Base-by-base conservation (phyloP, 2,113 vertebrate species). In the Stigmatopora argus region DNA sequence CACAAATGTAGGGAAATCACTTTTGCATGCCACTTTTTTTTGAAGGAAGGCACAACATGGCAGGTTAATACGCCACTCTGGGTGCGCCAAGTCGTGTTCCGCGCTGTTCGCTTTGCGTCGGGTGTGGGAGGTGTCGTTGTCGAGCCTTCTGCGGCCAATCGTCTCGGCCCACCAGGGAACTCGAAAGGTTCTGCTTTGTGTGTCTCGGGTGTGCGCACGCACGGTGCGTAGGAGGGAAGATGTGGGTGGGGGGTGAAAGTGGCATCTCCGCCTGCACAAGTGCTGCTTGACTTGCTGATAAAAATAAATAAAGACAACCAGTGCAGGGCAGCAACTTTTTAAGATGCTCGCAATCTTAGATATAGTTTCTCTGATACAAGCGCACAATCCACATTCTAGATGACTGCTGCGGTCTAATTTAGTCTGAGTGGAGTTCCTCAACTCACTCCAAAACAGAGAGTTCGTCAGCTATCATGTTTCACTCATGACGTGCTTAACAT, bases 111-210 rank as follows among this genome's bases (percentile, higher is more conserved):
- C 78, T 61, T 87, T 83, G 78, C 82, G 75, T 56, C 78, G 57
- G 48, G 75, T 82, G 88, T 89, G 63, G 86, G 86, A 87, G 88
- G 88, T 86, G 86, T 87, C 77, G 57, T 79, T 78, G 75, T 81
- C 69, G 68, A 83, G 82, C 79, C 79, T 86, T 78, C 78, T 85
- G 81, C 81, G 60, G 81, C 78, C 82, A 75, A 64, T 77, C 80
- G 68, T 79, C 74, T 66, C 78, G 56, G 70, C 77, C 64, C 75
- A 74, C 71, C 79, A 76, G 74, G 78, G 75, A 74, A 64, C 45
- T 26, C 51, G 45, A 45, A 60, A 60, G 46, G 63, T 58, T 66
- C 49, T 64, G 26, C 45, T 68, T 34, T 52, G 71, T 61, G 74
- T 49, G 68, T 64, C 66, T 31, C 26, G 26, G 26, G 26, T 55